Conservation (phyloP, 2,797 vertebrate genomes). For the Sylvia borin region DNA sequence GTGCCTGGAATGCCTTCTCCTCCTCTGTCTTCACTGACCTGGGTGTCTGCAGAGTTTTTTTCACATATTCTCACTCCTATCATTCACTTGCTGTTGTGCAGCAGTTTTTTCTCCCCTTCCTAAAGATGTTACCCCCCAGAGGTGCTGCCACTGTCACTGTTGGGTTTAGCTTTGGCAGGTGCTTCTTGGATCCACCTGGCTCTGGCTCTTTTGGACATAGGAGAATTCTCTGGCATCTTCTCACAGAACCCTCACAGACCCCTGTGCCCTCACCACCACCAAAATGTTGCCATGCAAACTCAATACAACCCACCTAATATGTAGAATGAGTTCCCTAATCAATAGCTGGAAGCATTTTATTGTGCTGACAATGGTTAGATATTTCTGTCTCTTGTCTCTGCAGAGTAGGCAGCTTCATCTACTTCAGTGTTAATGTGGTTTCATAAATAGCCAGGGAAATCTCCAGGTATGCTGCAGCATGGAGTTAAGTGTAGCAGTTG, state of each 20-base stretch:
- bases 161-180: not conserved
- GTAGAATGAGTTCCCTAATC: not conserved
- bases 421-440: not conserved
- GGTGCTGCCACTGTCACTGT: rapidly evolving
- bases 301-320: not conserved
- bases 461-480: not conserved
- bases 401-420: not conserved
- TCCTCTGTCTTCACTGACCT: not conserved
- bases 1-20: not conserved
- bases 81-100: not conserved
- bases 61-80: not conserved
- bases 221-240: not conserved
- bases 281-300: not conserved
- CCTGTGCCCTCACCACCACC: not conserved
- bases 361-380: not conserved
- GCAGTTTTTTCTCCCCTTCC: not conserved
- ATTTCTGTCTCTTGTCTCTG: not conserved
- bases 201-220: not conserved
- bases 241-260: not conserved
- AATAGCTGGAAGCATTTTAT: not conserved
- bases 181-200: not conserved
- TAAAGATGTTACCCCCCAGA: not conserved
- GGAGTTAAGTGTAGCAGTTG: not conserved
- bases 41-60: not conserved
- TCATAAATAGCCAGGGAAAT: not conserved